Evolutionary conservation across 2,888 invertebrate species (phyloP), one percentile per base, ranked within the genome.

Genomic region (Aricia artaxerxes): DNA sequence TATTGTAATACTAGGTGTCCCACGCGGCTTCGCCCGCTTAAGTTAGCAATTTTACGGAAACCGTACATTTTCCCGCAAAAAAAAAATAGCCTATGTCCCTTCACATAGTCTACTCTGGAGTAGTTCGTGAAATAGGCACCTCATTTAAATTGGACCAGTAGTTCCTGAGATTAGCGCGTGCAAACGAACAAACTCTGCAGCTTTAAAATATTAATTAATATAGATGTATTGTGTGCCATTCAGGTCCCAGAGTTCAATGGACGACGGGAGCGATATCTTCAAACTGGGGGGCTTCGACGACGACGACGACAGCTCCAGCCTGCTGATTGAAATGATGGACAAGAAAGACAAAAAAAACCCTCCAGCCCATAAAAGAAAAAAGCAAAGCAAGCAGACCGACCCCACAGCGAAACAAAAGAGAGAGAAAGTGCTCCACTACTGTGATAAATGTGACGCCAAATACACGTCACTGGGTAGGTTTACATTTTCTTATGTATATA

Each of bases 381-480:
- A 78, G n/a, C 6, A 77, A 77, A 24, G 79, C 80, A 49, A 79
- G 38, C 35, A 57, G 6, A 57, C 31, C 7, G 53, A 76, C 3
- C 44, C 78, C 16, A 78, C 31, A 0, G 78, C 53, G 11, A 81
- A 79, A 79, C 61, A 87, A 85, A 82, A 83, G 82, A 79, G 86
- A 75, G 82, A 84, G n/a, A 85, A 93, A 85, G 87, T 86, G 2
- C 84, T 91, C 82, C 90, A 92, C 82, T 88, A 88, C 72, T 94
- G 94, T 83, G 93, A 93, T 79, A 90, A 91, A 83, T 94, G 94
- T 77, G 88, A 88, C 78, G 90, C 92, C 72, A 90, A 91, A 84
- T 94, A 92, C 82, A 88, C 90, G 0, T 90, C 92, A 24, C 77
- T 89, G 77, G 86, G 93, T 93, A 80, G 88, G 11, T 13, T 53